Base-by-base conservation (phyloP, 2,888 invertebrate species). In the Neelides folsomi region DNA sequence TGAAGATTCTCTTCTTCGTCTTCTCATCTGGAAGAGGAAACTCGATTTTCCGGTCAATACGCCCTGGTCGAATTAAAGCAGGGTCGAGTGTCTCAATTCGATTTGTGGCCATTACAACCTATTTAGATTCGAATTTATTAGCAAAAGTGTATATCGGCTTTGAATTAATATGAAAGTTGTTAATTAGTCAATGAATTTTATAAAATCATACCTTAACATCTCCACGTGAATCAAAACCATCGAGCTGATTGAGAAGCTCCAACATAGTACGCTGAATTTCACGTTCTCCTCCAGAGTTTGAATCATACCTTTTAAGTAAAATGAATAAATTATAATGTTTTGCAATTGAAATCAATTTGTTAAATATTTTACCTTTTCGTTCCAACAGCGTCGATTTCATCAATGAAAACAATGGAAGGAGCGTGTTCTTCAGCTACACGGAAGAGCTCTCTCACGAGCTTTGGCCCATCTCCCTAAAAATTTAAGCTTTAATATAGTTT, bases 261-360 rank as follows among this genome's bases (percentile, higher is more conserved):
- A 99, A 81, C 98, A 98, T 98, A 53, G 98, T 98, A 70, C 98
- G 80, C 72, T 99, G 98, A 70, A 99, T 98, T 79, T 98, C 98
- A 58, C 97, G 79, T 71, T 99, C 98, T 54, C 98, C 98, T 38
- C 98, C 98, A 48, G 95, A 97, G 72, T 98, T 98, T 1, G 97
- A 97, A 69, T 98, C 98, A 70, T 97, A 98, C 70, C 94, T 62
- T 50, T 42, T 12, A 45, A 13, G 12, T 19, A n/a, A 44, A 19
- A 18, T 19, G 19, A 15, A 2, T 20, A 20, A 19, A 19, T 12
- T 10, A 16, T 44, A 44, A 4, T n/a, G n/a, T n/a, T n/a, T n/a
- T n/a, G n/a, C 27, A 44, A 20, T 44, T 18, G 27, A 16, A 44
- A 18, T 15, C 3, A 42, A 42, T 12, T 5, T 42, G 4, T 42